A percentile compares a stretch with the other conserved stretches of the same genome.
phyloP scores from a whole-genome alignment of 2,797 vertebrate species.

The Dermochelys coriacea region DNA sequence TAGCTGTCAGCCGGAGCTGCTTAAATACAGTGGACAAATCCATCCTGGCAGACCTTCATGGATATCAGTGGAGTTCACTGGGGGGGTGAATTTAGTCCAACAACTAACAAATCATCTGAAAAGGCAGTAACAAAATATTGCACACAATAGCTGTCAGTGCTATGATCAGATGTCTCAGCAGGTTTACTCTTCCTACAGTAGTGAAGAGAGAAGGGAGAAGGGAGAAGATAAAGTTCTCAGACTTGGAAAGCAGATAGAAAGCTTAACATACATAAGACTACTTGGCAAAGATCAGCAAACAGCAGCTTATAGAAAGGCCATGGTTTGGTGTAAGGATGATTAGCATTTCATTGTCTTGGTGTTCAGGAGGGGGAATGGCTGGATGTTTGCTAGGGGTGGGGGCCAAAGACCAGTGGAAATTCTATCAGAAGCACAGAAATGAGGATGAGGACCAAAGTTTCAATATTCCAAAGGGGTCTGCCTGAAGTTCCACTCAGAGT shows the following conservation, averaged over 20 bases:
- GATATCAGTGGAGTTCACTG: neutral
- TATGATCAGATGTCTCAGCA: neutral
- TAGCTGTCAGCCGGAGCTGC: neutral
- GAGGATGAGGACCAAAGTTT: neutral
- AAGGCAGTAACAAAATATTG: neutral
- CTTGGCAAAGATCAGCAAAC: conserved; percentile 39
- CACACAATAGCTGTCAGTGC: neutral
- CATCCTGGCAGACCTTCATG: neutral
- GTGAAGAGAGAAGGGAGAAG: neutral
- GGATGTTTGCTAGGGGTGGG: neutral
- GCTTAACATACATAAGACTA: conserved; percentile 42
- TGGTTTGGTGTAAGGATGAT: neutral
- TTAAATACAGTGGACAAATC: neutral
- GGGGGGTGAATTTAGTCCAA: neutral
- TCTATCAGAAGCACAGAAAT: neutral
- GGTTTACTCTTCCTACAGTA: conserved; percentile 8
- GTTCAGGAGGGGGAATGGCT: neutral
- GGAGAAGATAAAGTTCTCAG: conserved; percentile 23
- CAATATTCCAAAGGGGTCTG: neutral
- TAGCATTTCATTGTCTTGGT: neutral
- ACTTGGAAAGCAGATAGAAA: conserved; percentile 39
- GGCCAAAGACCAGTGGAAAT: neutral
- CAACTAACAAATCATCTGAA: conserved; percentile 7
- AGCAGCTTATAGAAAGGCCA: neutral
- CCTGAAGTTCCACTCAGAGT: neutral